Evolutionary conservation across 2,113 vertebrate genomes (phyloP).

Genomic region (Otus sunia): DNA sequence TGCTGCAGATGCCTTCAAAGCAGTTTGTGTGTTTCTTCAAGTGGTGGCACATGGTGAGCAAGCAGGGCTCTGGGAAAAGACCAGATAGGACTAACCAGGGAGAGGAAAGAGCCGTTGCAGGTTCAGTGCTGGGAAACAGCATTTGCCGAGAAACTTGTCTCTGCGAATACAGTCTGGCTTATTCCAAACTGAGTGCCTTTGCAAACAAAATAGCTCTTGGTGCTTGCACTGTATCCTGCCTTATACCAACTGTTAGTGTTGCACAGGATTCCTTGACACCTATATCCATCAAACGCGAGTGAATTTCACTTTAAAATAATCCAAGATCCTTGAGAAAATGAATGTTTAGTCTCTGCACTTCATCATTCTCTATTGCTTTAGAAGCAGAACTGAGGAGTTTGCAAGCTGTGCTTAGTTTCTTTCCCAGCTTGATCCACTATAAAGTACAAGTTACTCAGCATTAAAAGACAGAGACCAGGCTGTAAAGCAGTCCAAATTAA

Average conservation of each 20-base stretch:
- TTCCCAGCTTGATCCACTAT: conserved; percentile 39
- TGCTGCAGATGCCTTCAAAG: background rate
- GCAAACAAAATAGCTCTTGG: background rate
- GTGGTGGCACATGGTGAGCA: background rate
- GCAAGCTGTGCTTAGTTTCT: conserved; percentile 23
- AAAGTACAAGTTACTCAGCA: conserved; percentile 8
- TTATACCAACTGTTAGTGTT: background rate
- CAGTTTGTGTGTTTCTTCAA: background rate
- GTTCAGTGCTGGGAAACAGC: background rate
- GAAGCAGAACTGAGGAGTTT: conserved; percentile 16
- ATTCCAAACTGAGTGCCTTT: background rate
- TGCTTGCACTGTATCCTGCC: background rate
- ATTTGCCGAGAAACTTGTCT: background rate
- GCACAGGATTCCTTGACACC: background rate
- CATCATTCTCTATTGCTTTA: conserved; percentile 32
- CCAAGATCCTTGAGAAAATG: background rate
- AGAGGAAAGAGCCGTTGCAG: background rate
- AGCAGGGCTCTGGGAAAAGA: background rate
- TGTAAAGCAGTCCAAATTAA: conserved; percentile 34
- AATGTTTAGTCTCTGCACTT: conserved; percentile 4
- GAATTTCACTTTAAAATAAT: conserved; percentile 21
- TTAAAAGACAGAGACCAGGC: conserved; percentile 16
- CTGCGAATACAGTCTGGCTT: background rate
- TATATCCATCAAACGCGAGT: background rate
- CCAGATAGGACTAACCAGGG: fast-evolving